phyloP scores from a whole-genome alignment of 1,140 invertebrate species.

The Sinonovacula constricta region DNA sequence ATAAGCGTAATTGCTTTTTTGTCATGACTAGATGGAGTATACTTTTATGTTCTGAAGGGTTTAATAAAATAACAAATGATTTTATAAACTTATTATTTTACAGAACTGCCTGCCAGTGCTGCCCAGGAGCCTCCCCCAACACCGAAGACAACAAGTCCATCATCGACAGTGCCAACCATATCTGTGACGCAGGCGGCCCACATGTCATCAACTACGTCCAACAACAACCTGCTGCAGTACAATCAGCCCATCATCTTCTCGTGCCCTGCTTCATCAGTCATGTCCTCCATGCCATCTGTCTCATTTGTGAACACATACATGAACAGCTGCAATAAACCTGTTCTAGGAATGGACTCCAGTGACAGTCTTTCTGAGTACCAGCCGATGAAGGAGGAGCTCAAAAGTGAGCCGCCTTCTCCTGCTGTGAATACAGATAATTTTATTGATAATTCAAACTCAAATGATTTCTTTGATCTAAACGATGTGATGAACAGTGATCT shows the following conservation, averaged over 20 bases:
- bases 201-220: neutral
- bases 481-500: constrained; percentile 67
- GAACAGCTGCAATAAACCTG: neutral
- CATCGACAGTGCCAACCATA: constrained; percentile 50
- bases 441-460: constrained; percentile 37
- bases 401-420: constrained; percentile 1
- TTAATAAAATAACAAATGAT: no score
- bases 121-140: constrained; percentile 86
- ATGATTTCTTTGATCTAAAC: constrained; percentile 69
- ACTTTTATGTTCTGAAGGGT: no score
- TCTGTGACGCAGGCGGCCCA: constrained; percentile 19
- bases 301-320: neutral
- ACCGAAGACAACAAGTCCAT: constrained; percentile 81
- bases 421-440: neutral
- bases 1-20: no score
- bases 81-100: constrained; percentile 57
- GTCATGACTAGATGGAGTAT: no score
- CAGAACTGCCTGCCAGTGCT: constrained; percentile 91
- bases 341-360: neutral
- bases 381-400: neutral
- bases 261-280: neutral
- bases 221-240: neutral
- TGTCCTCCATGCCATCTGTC: neutral
- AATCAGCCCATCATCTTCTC: neutral
- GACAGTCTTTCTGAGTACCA: neutral